Percentiles rank a stretch among this genome's conserved stretches.
phyloP scores from a whole-genome alignment of 1,140 invertebrate species.

The Ganaspis sp. region DNA sequence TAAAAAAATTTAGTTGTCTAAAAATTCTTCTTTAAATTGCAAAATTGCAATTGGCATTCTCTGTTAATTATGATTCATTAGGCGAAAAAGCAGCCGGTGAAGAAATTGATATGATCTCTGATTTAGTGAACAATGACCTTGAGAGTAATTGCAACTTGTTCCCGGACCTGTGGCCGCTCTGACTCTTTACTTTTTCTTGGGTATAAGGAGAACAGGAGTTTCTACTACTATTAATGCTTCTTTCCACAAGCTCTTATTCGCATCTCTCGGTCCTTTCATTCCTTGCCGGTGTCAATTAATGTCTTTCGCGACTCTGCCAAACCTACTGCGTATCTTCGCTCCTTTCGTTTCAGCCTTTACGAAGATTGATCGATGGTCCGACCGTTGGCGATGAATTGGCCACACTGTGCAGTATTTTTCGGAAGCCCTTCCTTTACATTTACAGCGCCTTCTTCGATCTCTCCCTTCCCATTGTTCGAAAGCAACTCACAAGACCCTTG shows the following conservation, averaged over 20 bases:
- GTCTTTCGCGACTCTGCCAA: constrained; percentile 59
- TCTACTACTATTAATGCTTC: constrained; percentile 36
- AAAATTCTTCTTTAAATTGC: too few species aligned
- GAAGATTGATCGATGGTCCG: constrained; percentile 69
- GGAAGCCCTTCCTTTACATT: constrained; percentile 36
- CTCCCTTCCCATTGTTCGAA: constrained; percentile 28
- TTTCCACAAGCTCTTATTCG: constrained; percentile 36
- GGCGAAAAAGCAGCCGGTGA: too few species aligned
- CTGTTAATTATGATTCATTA: too few species aligned
- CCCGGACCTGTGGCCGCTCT: not conserved
- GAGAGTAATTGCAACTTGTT: not conserved
- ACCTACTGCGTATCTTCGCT: constrained; percentile 46
- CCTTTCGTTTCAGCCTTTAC: constrained; percentile 51
- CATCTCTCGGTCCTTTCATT: constrained; percentile 46
- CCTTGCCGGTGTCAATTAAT: constrained; percentile 74
- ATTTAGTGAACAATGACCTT: not conserved
- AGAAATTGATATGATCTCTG: not conserved
- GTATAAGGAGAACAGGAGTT: constrained; percentile 41
- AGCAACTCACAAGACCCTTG: constrained; percentile 16
- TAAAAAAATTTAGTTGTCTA: too few species aligned
- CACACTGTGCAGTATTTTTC: constrained; percentile 66
- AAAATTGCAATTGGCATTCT: too few species aligned
- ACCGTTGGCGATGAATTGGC: constrained; percentile 67
- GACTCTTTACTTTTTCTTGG: constrained; percentile 36
- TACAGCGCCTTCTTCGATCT: constrained; percentile 24